Evolutionary conservation across 2,113 vertebrate species (phyloP).

Genomic region (Pseudorasbora parva): DNA sequence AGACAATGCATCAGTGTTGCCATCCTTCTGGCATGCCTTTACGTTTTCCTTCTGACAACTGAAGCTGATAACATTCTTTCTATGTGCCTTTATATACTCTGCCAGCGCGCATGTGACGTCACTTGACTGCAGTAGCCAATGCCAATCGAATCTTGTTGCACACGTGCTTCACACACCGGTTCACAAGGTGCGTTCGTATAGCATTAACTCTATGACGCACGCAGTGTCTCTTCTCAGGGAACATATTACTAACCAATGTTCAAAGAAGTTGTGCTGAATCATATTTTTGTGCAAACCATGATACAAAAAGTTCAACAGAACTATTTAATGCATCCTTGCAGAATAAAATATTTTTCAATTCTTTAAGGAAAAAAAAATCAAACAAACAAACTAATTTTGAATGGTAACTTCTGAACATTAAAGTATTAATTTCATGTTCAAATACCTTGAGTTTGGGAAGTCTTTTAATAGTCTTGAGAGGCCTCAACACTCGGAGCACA

Average conservation of each 20-base stretch:
- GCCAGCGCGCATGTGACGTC: no score
- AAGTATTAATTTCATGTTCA: background rate
- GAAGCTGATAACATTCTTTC: no score
- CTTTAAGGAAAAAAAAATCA: background rate
- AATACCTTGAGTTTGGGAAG: constrained; percentile 97
- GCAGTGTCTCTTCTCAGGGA: no score
- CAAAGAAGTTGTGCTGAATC: background rate
- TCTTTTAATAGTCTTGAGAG: constrained; percentile 97
- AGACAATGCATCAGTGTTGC: no score
- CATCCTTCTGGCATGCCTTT: no score
- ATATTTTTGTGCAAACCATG: background rate
- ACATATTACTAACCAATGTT: background rate
- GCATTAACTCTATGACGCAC: no score
- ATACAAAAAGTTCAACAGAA: background rate
- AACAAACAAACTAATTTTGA: background rate
- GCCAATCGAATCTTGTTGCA: no score
- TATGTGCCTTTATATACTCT: no score
- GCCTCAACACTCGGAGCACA: constrained; percentile 92
- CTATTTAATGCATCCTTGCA: background rate
- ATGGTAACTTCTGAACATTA: background rate
- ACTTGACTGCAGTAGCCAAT: no score
- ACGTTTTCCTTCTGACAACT: no score
- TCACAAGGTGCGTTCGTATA: no score
- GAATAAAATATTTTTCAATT: background rate
- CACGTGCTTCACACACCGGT: no score